Evolutionary conservation across 1,140 invertebrate genomes (phyloP).

Genomic region (Samia ricini): DNA sequence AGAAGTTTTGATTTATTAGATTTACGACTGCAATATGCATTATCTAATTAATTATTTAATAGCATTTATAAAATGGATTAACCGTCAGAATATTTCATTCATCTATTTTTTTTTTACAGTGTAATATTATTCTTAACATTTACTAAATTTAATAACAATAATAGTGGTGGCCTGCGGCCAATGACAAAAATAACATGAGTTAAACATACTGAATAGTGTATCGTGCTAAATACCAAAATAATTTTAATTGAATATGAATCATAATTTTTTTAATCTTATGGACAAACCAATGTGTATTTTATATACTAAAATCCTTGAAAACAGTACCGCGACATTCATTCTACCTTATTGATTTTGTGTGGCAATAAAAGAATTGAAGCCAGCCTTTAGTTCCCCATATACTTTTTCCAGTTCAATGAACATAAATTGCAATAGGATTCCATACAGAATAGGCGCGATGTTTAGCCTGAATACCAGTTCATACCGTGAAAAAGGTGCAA

Average conservation of each 20-base stretch:
- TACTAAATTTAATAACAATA: no score
- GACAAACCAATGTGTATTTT: constrained; percentile 29
- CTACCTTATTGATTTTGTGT: constrained; percentile 60
- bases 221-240: no score
- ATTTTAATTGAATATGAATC: no score
- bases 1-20: constrained; percentile 45
- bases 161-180: no score
- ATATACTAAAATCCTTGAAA: constrained; percentile 35
- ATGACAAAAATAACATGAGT: no score
- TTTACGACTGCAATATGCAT: constrained; percentile 17
- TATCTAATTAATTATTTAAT: background rate
- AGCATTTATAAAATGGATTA: no score
- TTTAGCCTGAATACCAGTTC: constrained; percentile 44
- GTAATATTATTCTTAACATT: no score
- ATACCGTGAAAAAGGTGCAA: constrained; percentile 51
- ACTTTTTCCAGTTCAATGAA: constrained; percentile 68
- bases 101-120: no score
- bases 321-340: constrained; percentile 49
- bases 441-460: constrained; percentile 54
- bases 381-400: constrained; percentile 62
- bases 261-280: no score
- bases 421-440: constrained; percentile 75
- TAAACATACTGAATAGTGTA: no score
- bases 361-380: constrained; percentile 68
- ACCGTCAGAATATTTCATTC: no score